phyloP scores from a whole-genome alignment of 2,113 vertebrate species.

The Cyphomyrus plagiostoma region DNA sequence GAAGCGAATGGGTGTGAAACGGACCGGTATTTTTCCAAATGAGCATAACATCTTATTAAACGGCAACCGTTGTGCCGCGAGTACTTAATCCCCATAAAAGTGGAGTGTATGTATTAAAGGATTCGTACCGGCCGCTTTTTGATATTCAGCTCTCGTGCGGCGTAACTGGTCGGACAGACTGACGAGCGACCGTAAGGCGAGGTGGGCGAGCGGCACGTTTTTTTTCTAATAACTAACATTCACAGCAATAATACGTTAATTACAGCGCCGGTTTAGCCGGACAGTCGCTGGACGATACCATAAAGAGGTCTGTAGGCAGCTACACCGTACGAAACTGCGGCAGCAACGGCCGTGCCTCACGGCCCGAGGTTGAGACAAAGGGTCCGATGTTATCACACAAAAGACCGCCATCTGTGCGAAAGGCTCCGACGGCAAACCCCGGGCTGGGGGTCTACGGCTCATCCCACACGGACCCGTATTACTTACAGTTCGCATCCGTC shows the following conservation, averaged over 20 bases:
- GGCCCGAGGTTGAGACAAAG: conserved; percentile 11
- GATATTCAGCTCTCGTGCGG: not conserved
- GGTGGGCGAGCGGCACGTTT: not conserved
- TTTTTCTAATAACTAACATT: not conserved
- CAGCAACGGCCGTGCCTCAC: not conserved
- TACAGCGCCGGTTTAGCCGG: not conserved
- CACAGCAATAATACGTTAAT: not conserved
- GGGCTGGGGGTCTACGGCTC: not conserved
- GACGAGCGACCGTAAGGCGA: not conserved
- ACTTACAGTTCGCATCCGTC: conserved; percentile 57
- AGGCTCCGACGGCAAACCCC: not conserved
- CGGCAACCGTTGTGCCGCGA: not conserved
- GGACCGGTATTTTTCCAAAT: not conserved
- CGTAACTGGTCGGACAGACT: not conserved
- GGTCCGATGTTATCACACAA: not conserved
- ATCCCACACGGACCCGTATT: not conserved
- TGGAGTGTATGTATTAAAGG: not conserved
- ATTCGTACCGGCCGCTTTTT: not conserved
- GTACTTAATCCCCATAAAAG: not conserved
- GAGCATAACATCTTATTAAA: not conserved
- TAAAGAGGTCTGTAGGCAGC: not conserved
- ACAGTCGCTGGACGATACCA: not conserved
- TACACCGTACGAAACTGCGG: not conserved
- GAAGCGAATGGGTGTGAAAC: not conserved
- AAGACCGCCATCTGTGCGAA: not conserved